Conservation (phyloP, 2,113 vertebrate genomes). For the Hystrix cristata region DNA sequence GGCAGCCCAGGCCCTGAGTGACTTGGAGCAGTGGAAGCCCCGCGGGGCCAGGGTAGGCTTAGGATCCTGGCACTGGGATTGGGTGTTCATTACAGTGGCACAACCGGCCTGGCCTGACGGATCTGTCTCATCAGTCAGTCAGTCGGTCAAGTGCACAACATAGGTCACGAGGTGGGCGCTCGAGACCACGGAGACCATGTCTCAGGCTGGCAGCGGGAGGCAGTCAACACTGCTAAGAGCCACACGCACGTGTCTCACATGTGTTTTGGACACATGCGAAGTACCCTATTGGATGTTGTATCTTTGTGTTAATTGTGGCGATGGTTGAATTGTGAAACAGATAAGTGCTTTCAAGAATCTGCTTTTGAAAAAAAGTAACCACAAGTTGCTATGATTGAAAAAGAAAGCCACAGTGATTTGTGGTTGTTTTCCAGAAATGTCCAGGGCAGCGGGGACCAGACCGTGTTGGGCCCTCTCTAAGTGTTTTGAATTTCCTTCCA, state of each 20-base stretch:
- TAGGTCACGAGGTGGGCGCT: not conserved
- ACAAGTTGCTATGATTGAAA: not conserved
- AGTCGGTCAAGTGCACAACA: not conserved
- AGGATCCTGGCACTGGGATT: not conserved
- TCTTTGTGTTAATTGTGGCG: not conserved
- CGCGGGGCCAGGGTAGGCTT: fast-evolving
- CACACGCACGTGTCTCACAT: fast-evolving
- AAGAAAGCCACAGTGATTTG: not conserved
- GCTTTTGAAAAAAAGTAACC: not conserved
- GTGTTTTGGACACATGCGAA: not conserved
- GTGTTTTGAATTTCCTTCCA: not conserved
- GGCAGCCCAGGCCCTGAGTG: not conserved
- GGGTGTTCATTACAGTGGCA: not conserved
- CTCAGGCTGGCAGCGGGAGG: too few species aligned
- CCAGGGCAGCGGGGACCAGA: not conserved
- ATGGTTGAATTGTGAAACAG: not conserved
- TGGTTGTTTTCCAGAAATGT: not conserved
- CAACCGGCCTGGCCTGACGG: fast-evolving
- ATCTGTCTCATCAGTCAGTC: not conserved
- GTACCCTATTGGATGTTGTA: not conserved
- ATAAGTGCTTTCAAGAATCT: not conserved
- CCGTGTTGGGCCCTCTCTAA: not conserved
- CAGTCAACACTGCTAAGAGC: not conserved
- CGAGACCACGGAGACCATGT: not conserved
- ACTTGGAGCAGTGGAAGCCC: not conserved